These are phyloP conservation scores for Mionectes olivaceus DNA, from an alignment of 2,797 vertebrate genomes.

Conservation along the genomic window DNA sequence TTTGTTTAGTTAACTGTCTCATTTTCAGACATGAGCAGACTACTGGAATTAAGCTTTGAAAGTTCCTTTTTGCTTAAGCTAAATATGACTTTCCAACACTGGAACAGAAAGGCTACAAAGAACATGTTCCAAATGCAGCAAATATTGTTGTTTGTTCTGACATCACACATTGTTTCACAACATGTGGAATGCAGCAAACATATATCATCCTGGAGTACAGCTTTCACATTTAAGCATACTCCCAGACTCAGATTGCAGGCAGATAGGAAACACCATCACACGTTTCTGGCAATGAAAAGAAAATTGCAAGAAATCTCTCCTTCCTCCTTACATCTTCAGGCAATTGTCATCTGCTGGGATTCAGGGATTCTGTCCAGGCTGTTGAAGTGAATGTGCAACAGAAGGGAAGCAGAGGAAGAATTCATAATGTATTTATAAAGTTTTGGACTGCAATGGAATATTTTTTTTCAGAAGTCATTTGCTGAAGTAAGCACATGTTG, in stretches of 20 bases:
- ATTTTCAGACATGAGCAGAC: not conserved
- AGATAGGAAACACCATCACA: not conserved
- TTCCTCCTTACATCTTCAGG: not conserved
- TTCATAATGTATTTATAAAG: not conserved
- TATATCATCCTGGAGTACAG: not conserved
- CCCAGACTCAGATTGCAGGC: not conserved
- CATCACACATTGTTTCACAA: not conserved
- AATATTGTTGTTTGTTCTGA: not conserved
- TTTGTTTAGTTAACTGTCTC: not conserved
- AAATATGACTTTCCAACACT: not conserved
- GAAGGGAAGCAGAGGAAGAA: not conserved
- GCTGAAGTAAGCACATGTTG: not conserved
- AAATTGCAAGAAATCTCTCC: not conserved
- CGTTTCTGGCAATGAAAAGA: not conserved
- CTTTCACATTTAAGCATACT: not conserved
- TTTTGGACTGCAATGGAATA: not conserved
- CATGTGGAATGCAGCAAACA: not conserved
- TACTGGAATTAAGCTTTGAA: not conserved
- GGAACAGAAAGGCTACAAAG: not conserved
- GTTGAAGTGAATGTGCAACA: not conserved
- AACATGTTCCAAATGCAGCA: not conserved
- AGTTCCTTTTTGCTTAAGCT: not conserved
- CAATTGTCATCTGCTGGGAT: not conserved
- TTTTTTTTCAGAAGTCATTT: not conserved
- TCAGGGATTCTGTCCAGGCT: not conserved